These are phyloP conservation scores for Cryptocheilus praepositus DNA, from an alignment of 2,888 invertebrate genomes.

Conservation along the genomic window DNA sequence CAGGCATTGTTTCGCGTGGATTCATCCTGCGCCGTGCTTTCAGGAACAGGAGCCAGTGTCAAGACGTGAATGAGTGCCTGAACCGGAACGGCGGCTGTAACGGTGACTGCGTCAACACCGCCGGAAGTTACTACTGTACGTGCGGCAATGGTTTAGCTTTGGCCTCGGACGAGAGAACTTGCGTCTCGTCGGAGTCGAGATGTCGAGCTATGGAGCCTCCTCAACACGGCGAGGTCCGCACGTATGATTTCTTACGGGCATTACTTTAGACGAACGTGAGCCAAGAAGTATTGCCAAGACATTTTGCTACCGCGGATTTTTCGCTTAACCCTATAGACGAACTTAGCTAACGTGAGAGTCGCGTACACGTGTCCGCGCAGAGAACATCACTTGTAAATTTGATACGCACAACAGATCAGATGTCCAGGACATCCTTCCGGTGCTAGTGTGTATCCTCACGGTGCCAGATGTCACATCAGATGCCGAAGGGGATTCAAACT, in stretches of 20 bases:
- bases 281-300: too few species aligned
- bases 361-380: too few species aligned
- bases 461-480: conserved; percentile 76
- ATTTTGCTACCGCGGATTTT: too few species aligned
- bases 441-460: conserved; percentile 66
- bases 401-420: conserved; percentile 56
- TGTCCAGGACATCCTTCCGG: conserved; percentile 69
- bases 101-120: conserved; percentile 72
- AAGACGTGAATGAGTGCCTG: conserved; percentile 72
- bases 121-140: conserved; percentile 70
- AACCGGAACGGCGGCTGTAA: conserved; percentile 70
- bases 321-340: too few species aligned
- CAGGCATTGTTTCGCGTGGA: conserved; percentile 62
- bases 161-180: conserved; percentile 69
- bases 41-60: conserved; percentile 68
- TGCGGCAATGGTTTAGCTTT: conserved; percentile 69
- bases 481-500: conserved; percentile 78
- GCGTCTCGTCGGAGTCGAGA: conserved; percentile 58
- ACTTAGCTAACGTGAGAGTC: too few species aligned
- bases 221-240: conserved; percentile 62
- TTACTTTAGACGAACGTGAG: too few species aligned
- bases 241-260: background rate
- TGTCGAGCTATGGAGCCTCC: conserved; percentile 64
- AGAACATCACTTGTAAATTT: too few species aligned
- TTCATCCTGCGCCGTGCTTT: conserved; percentile 33